Percentiles rank a stretch among this genome's conserved stretches.
Conservation (phyloP, 2,113 vertebrate genomes). For the Apaloderma vittatum region DNA sequence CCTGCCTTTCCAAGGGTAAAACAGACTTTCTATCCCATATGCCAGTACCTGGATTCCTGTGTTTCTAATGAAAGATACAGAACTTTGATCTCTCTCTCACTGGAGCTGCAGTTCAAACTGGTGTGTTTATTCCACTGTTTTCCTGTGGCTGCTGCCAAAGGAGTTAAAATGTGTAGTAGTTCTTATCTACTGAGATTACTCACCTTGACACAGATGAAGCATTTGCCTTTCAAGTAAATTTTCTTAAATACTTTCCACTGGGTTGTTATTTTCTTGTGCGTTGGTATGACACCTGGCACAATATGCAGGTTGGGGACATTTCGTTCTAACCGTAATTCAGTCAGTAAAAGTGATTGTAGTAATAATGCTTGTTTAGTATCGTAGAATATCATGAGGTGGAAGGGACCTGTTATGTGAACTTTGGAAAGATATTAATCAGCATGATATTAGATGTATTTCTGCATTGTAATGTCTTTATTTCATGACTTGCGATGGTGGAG, state of each 20-base stretch:
- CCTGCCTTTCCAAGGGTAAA: not conserved
- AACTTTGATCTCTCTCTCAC: not conserved
- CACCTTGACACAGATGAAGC: not conserved
- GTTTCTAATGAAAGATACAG: not conserved
- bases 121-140: not conserved
- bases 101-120: not conserved
- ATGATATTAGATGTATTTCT: not conserved
- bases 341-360: not conserved
- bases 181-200: not conserved
- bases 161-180: not conserved
- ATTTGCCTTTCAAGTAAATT: not conserved
- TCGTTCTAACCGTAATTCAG: not conserved
- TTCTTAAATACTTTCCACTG: not conserved
- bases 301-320: not conserved
- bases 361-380: not conserved
- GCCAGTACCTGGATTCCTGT: not conserved
- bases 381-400: fast-evolving
- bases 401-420: not conserved
- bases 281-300: not conserved
- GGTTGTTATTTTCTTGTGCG: fast-evolving
- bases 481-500: not conserved
- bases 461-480: not conserved
- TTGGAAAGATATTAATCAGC: not conserved
- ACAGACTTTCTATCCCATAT: not conserved
- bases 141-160: not conserved